These are phyloP conservation scores for Garra rufa DNA, from an alignment of 2,113 vertebrate species.

Conservation along the genomic window DNA sequence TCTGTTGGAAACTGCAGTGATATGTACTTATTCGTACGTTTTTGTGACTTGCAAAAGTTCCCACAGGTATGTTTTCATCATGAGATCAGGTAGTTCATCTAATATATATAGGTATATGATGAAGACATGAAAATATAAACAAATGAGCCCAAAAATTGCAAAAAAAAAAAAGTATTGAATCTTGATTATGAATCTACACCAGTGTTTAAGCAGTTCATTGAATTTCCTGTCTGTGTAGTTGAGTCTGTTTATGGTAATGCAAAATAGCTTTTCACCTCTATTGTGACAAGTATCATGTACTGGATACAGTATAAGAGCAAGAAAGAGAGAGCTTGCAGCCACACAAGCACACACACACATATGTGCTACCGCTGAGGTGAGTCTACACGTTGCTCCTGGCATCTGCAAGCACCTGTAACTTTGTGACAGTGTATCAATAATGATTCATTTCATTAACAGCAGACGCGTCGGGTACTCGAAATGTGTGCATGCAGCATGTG, in stretches of 20 bases:
- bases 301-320: neutral
- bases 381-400: constrained; percentile 36
- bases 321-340: neutral
- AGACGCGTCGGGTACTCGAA: constrained; percentile 26
- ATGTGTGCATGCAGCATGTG: constrained; percentile 50
- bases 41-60: too few relatives aligned
- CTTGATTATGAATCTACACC: too few relatives aligned
- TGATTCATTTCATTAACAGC: constrained; percentile 57
- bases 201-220: too few relatives aligned
- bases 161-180: too few relatives aligned
- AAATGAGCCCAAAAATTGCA: too few relatives aligned
- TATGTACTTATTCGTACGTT: too few relatives aligned
- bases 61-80: too few relatives aligned
- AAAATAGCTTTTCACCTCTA: neutral
- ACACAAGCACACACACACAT: neutral
- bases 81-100: too few relatives aligned
- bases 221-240: too few relatives aligned
- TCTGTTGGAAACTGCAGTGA: too few relatives aligned
- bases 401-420: constrained; percentile 41
- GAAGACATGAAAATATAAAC: too few relatives aligned
- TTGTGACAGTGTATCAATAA: constrained; percentile 59
- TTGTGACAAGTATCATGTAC: neutral
- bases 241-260: neutral
- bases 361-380: neutral
- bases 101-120: too few relatives aligned